Base-by-base conservation (phyloP, 2,113 vertebrate species). In the Ptychochromis oligacanthus region DNA sequence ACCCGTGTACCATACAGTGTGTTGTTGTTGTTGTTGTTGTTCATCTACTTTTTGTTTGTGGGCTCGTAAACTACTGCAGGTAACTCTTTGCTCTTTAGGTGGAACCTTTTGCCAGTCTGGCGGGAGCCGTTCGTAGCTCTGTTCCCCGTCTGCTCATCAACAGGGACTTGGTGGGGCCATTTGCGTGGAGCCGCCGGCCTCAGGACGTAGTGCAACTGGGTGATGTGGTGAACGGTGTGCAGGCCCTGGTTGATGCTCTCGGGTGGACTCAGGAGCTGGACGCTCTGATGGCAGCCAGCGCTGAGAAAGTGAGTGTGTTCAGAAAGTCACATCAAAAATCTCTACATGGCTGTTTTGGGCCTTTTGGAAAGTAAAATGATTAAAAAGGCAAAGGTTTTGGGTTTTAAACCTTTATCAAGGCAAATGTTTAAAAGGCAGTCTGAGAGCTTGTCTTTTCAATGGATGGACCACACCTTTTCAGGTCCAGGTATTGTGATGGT, bases 61-160 rank as follows among this genome's bases (percentile, higher is more conserved):
- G 22, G 62, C 40, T 67, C 14, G 9, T 67, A 26, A 46, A 46
- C 1, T 2, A 65, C 38, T 61, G 43, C 31, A 38, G n/a, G 83
- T 59, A 12, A 2, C 34, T 58, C 28, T 75, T 28, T 17, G 57
- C 28, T 34, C 79, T 88, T 77, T 82, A 99, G 98, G 98, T 99
- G 93, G 97, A 99, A 85, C 98, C 98, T 22, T 99, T 99, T 17
- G 97, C 98, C 89, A 97, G 97, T 82, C 93, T 99, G 90, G 96
- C 96, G 0, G 96, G 96, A 43, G 96, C 96, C 0, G 95, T 97
- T 5, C 86, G 93, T 24, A 34, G 91, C 64, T 97, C 97, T 0
- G 95, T 97, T 2, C 96, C 98, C 3, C 96, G 98, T 0, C 90
- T 99, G 7, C 95, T 99, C 80, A 96, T 99, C 94, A 99, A 99